Base-by-base conservation (phyloP, 2,888 invertebrate genomes). In the Achlya flavicornis region DNA sequence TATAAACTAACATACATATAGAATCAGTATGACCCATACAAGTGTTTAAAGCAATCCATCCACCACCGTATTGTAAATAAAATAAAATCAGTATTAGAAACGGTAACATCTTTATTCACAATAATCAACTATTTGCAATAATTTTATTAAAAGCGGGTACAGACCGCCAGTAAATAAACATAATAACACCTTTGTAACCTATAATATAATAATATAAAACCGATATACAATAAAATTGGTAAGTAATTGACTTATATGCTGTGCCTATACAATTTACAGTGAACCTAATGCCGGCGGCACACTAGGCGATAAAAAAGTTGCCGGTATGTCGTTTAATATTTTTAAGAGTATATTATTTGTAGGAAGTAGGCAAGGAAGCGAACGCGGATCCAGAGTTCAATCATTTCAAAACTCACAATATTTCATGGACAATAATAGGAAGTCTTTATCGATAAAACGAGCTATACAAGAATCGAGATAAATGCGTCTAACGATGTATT, bases 81-180 rank as follows among this genome's bases (percentile, higher is more conserved):
- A 76, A 70, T 64, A 78, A 68, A 76, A 70, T 64, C 68, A 68
- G 68, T 70, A 69, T 65, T 77, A 72, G 63, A 79, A 87, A 85
- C 83, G 73, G 8, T 81, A 87, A 86, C 83, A 72, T 83, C 71
- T 89, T 89, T 89, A 89, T 88, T 88, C 87, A 89, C 86, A 81
- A 53, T 53, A 19, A 53, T 19, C 53, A 19, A 19, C 10, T 53
- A 10, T 48, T n/a, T n/a, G 48, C n/a, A 48, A 48, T 16, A n/a
- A 43, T 12, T 46, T 32, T 26, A 19, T 61, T 43, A 43, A 43
- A 61, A 61, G 43, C 61, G 43, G 43, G 43, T 43, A 41, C 53
- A 53, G 10, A n/a, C 53, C 53, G 53, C 19, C n/a, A 46, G 16
- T 53, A 53, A 53, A 53, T 48, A 48, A 48, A 16, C n/a, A 48